Base-by-base conservation (phyloP, 2,113 vertebrate genomes). In the Theristicus caerulescens region DNA sequence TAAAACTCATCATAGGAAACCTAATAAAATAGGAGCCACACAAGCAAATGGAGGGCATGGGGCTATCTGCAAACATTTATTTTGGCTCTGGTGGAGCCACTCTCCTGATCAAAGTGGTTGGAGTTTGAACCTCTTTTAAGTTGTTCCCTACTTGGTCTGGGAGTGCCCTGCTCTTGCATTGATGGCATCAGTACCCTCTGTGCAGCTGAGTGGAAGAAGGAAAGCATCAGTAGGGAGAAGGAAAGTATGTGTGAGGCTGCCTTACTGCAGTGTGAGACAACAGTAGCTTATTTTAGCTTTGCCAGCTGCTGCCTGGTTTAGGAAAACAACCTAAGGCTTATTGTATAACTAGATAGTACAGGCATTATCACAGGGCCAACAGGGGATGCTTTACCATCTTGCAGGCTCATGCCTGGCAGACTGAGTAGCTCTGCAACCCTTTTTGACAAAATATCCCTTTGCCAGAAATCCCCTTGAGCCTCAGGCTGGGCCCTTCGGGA, bases 1-100 rank as follows among this genome's bases (percentile, higher is more conserved):
- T 96, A 96, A 96, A 97, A 94, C 34, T 94, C 91, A 67, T 84
- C 42, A 25, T 77, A 87, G 73, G 64, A 96, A 95, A 92, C 66
- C 94, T 91, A 94, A 89, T 97, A 94, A 93, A 94, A 91, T 88
- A 70, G 54, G 94, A 97, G 47, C 71, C 76, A 67, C 58, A 55
- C 62, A 90, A 74, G 95, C 89, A 95, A 96, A 95, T 58, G 90
- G 82, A 93, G 67, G 82, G 62, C 91, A 95, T 0, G 0, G 64
- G 84, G 89, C 87, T 96, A 91, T 90, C 6, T 9, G 91, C 90
- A 97, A 97, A 97, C 95, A 94, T 96, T 97, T 96, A 82, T 96
- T 96, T 95, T 97, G 97, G 95, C 93, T 88, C 91, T 86, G 51
- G 44, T 66, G 55, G 89, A 87, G 67, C 82, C 71, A 55, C 61